Evolutionary conservation across 92 coral and sea anemone species (phyloP).

Genomic region (Epizoanthus ramosus): DNA sequence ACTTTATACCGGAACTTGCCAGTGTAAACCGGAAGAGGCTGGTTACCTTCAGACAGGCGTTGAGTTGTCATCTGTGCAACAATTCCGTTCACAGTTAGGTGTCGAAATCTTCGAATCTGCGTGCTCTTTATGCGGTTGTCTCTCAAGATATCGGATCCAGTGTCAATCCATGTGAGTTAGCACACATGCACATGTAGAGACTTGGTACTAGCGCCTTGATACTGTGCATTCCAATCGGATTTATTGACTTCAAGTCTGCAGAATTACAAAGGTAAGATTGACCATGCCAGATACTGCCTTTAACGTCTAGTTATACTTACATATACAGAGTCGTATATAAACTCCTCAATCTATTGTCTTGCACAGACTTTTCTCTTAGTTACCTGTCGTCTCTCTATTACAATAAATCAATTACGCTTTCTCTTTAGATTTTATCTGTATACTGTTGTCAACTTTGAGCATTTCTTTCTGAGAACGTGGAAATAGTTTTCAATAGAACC

Average conservation of each 20-base stretch:
- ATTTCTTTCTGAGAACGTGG: neutral
- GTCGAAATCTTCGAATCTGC: conserved; percentile 13
- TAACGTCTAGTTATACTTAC: no score
- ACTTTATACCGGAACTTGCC: conserved; percentile 6
- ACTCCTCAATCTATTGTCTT: neutral
- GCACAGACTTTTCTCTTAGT: neutral
- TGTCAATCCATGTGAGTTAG: neutral
- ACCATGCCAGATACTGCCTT: no score
- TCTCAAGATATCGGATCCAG: neutral
- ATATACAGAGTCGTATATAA: neutral
- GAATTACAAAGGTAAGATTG: no score
- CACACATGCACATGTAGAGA: neutral
- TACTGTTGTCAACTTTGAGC: neutral
- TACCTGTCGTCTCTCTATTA: conserved; percentile 5
- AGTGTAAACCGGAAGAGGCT: conserved; percentile 20
- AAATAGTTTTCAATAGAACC: neutral
- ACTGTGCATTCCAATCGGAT: no score
- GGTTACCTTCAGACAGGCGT: conserved; percentile 7
- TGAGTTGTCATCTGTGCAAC: conserved; percentile 10
- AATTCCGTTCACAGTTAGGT: conserved; percentile 4
- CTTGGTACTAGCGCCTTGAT: no score
- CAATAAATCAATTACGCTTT: neutral
- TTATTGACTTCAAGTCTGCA: no score
- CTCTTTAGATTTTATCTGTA: conserved; percentile 19
- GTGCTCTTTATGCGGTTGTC: neutral